Conservation (phyloP, 2,797 vertebrate genomes). For the Epinephelus malabaricus region DNA sequence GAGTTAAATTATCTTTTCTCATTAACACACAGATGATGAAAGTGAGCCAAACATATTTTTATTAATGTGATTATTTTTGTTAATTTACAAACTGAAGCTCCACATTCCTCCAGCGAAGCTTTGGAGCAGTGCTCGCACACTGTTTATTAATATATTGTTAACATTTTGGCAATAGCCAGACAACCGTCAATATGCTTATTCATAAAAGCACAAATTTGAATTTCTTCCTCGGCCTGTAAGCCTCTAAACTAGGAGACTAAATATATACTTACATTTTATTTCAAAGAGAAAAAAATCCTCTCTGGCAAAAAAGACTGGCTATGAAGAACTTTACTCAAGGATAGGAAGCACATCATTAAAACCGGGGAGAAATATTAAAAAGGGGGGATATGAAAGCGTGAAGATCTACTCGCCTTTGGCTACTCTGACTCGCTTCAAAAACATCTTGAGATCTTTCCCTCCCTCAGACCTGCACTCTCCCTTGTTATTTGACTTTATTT, state of each 20-base stretch:
- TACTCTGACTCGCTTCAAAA: slow-evolving; percentile 84
- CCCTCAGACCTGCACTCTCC: slow-evolving; percentile 82
- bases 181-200: slow-evolving; percentile 74
- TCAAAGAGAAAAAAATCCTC: slow-evolving; percentile 84
- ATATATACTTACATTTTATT: slow-evolving; percentile 90
- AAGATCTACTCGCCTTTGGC: slow-evolving; percentile 84
- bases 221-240: slow-evolving; percentile 81
- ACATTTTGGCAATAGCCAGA: slow-evolving; percentile 73
- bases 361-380: slow-evolving; percentile 84
- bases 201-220: slow-evolving; percentile 83
- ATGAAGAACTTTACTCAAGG: slow-evolving; percentile 86
- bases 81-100: slow-evolving; percentile 48
- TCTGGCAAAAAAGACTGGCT: slow-evolving; percentile 80
- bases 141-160: slow-evolving; percentile 82
- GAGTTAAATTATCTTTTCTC: not conserved
- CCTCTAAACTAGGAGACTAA: slow-evolving; percentile 87
- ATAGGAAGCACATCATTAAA: slow-evolving; percentile 90
- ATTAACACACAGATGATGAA: slow-evolving; percentile 22
- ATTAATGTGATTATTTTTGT: slow-evolving; percentile 41
- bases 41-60: not conserved
- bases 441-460: slow-evolving; percentile 81
- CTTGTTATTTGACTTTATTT: slow-evolving; percentile 84
- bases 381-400: slow-evolving; percentile 81
- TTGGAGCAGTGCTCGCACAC: slow-evolving; percentile 38
- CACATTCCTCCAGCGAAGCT: slow-evolving; percentile 52